A percentile compares a stretch with the other conserved stretches of the same genome.
Evolutionary conservation across 2,797 vertebrate genomes (phyloP).

Genomic region (Lepilemur ruficaudatus): DNA sequence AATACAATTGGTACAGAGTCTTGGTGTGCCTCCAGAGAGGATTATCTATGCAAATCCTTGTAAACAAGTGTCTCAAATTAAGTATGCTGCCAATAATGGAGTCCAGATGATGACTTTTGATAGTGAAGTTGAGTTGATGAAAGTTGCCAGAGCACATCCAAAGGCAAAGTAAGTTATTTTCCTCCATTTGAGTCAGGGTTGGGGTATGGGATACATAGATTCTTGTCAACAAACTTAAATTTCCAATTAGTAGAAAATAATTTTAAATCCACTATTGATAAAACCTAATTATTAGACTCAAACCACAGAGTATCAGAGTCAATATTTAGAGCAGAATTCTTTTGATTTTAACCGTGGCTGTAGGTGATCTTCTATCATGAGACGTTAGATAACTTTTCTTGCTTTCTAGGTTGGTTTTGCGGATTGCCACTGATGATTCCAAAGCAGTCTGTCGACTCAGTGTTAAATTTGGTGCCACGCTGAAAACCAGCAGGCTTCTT

Average conservation of each 20-base stretch:
- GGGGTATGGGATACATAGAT: fast-evolving
- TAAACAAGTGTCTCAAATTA: constrained; percentile 98
- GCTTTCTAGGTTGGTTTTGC: constrained; percentile 91
- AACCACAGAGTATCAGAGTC: background rate
- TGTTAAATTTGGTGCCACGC: constrained; percentile 95
- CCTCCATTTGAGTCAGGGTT: background rate
- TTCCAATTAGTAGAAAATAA: background rate
- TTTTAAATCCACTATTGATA: background rate
- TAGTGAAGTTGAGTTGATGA: constrained; percentile 96
- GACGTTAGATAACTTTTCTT: background rate
- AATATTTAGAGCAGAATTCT: background rate
- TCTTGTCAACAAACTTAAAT: background rate
- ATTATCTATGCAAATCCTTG: constrained; percentile 99
- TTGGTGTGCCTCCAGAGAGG: constrained; percentile 92
- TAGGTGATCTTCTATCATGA: background rate
- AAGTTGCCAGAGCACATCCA: constrained; percentile 94
- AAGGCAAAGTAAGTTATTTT: constrained; percentile 93
- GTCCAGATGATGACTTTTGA: constrained; percentile 99
- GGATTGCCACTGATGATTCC: constrained; percentile 97
- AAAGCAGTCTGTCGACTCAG: constrained; percentile 96
- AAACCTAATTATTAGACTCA: background rate
- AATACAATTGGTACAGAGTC: constrained; percentile 95
- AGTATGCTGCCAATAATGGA: constrained; percentile 94
- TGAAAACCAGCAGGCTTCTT: constrained; percentile 93
- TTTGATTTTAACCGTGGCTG: fast-evolving